A percentile compares a stretch with the other conserved stretches of the same genome.
Evolutionary conservation across 2,797 vertebrate species (phyloP).

Genomic region (Pseudochirops corinnae): DNA sequence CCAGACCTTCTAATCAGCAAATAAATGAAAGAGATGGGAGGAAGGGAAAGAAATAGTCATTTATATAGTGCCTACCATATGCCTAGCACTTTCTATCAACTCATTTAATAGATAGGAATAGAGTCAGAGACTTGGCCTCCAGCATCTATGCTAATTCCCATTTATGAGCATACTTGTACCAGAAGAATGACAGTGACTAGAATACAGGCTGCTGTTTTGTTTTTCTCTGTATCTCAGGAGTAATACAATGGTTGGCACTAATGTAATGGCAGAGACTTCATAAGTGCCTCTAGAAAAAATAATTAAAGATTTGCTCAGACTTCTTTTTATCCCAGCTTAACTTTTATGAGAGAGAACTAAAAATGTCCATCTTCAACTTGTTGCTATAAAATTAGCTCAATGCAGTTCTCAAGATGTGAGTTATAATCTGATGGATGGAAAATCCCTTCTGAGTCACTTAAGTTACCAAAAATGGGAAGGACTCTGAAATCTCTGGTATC

Average conservation of each 20-base stretch:
- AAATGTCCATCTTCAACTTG: slow-evolving; percentile 38
- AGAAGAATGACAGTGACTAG: background rate
- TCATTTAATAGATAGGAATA: background rate
- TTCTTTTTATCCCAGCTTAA: background rate
- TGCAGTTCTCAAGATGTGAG: slow-evolving; percentile 39
- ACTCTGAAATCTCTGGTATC: slow-evolving; percentile 31
- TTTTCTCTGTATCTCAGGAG: background rate
- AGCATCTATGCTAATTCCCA: background rate
- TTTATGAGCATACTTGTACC: background rate
- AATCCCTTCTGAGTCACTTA: slow-evolving; percentile 30
- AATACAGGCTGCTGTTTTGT: background rate
- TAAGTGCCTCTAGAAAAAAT: background rate
- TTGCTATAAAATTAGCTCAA: slow-evolving; percentile 40
- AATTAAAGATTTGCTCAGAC: background rate
- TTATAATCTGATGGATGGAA: slow-evolving; percentile 35
- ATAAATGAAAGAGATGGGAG: background rate
- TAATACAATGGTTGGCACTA: background rate
- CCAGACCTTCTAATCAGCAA: background rate
- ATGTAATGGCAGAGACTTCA: background rate
- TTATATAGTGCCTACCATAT: background rate
- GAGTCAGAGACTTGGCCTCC: background rate
- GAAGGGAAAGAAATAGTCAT: background rate
- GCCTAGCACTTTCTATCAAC: background rate
- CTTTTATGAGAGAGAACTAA: slow-evolving; percentile 41
- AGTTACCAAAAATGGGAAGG: slow-evolving; percentile 54